Conservation (phyloP, 1,140 invertebrate species). For the Megalonaias nervosa region DNA sequence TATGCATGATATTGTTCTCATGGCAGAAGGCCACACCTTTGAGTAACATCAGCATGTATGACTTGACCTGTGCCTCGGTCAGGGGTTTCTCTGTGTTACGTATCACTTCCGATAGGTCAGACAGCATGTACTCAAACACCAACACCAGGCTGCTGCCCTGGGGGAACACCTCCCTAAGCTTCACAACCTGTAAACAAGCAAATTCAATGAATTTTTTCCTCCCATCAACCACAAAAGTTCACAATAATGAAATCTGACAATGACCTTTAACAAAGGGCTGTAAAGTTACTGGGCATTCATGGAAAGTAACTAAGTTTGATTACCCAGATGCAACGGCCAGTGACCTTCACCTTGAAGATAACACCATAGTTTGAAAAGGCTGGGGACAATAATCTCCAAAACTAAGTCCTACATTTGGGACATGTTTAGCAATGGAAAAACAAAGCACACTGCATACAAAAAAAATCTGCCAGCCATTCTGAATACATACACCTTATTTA, state of each 20-base stretch:
- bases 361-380: background rate
- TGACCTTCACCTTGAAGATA: background rate
- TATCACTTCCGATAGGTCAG: slow-evolving; percentile 90
- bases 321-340: too few relatives aligned
- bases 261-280: too few relatives aligned
- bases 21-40: slow-evolving; percentile 93
- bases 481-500: too few relatives aligned
- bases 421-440: too few relatives aligned
- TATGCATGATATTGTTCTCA: slow-evolving; percentile 92
- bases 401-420: too few relatives aligned
- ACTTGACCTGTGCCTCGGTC: slow-evolving; percentile 84
- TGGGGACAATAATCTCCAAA: background rate
- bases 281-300: too few relatives aligned
- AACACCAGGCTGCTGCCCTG: slow-evolving; percentile 90
- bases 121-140: slow-evolving; percentile 94
- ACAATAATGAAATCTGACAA: too few relatives aligned
- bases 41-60: slow-evolving; percentile 92
- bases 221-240: background rate
- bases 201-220: background rate
- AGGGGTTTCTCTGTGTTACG: slow-evolving; percentile 83
- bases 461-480: too few relatives aligned
- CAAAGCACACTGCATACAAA: too few relatives aligned
- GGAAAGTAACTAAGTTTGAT: background rate
- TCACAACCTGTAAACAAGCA: slow-evolving; percentile 81
- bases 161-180: slow-evolving; percentile 91